Evolutionary conservation across 2,888 invertebrate species (phyloP).

Genomic region (Acleris literana): DNA sequence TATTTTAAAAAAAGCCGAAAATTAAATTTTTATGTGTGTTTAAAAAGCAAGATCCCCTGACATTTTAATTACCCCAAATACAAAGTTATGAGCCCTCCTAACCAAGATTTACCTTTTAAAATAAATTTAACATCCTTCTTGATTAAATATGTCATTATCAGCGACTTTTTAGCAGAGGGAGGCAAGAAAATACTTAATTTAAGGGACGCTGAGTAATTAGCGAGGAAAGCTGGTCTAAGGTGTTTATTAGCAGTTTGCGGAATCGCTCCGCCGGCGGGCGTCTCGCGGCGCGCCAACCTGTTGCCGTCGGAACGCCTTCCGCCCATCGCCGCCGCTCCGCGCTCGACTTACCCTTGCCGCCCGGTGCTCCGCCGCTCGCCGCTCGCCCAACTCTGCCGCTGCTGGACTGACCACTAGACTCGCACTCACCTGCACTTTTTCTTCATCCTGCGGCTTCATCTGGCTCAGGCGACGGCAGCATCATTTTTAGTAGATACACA

Average conservation of each 20-base stretch:
- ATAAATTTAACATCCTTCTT: slow-evolving; percentile 32
- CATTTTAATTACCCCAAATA: slow-evolving; percentile 40
- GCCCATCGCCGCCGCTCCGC: slow-evolving; percentile 63
- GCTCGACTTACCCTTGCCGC: slow-evolving; percentile 33
- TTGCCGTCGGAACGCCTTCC: slow-evolving; percentile 82
- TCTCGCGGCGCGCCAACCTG: slow-evolving; percentile 68
- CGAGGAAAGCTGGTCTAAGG: slow-evolving; percentile 60
- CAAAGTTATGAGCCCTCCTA: slow-evolving; percentile 40
- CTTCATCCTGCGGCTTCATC: background rate
- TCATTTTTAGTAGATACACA: slow-evolving; percentile 56
- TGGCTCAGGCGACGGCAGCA: slow-evolving; percentile 39
- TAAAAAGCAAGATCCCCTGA: slow-evolving; percentile 28
- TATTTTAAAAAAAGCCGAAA: background rate
- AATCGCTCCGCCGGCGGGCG: slow-evolving; percentile 66
- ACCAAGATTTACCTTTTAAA: slow-evolving; percentile 23
- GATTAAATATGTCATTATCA: slow-evolving; percentile 55
- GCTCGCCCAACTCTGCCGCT: slow-evolving; percentile 12
- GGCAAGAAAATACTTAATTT: slow-evolving; percentile 51
- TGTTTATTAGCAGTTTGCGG: slow-evolving; percentile 75
- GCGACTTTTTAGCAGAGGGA: slow-evolving; percentile 51
- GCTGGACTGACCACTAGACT: slow-evolving; percentile 37
- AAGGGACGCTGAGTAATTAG: slow-evolving; percentile 68
- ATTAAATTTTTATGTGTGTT: slow-evolving; percentile 13
- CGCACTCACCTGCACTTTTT: slow-evolving; percentile 48
- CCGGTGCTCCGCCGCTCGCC: slow-evolving; percentile 37